Evolutionary conservation across 2,113 vertebrate genomes (phyloP).

Genomic region (Lophotis ruficrista): DNA sequence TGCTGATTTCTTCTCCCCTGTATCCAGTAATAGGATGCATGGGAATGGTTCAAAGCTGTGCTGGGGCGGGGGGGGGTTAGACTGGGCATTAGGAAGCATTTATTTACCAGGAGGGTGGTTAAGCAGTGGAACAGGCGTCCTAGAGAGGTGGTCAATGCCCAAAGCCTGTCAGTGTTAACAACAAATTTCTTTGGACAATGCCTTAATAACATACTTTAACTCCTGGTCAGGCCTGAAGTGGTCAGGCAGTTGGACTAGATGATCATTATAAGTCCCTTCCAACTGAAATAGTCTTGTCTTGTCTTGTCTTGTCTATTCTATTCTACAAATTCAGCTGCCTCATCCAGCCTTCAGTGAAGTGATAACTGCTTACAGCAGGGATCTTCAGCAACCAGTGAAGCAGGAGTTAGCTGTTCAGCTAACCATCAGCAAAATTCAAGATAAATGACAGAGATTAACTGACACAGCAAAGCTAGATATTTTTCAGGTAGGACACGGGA

Average conservation of each 20-base stretch:
- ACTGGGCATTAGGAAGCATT: neutral
- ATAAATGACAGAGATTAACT: neutral
- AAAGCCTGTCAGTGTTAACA: neutral
- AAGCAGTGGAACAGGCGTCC: neutral
- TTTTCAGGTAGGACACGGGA: neutral
- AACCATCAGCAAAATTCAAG: neutral
- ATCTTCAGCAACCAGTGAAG: neutral
- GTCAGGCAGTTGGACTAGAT: neutral
- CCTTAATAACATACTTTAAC: neutral
- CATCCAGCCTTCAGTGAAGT: neutral
- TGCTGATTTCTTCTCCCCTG: neutral
- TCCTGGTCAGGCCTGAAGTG: neutral
- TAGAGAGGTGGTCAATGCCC: neutral
- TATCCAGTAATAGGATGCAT: fast-evolving
- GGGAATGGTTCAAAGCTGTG: neutral
- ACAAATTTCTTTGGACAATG: neutral
- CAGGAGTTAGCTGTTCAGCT: neutral
- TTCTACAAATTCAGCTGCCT: neutral
- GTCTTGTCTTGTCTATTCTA: neutral
- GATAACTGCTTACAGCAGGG: neutral
- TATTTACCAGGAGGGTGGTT: neutral
- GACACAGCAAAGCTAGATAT: neutral
- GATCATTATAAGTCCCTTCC: neutral
- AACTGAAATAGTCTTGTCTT: neutral
- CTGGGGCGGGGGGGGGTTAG: neutral